These are phyloP conservation scores for Plecturocebus donacophilus DNA, from an alignment of 2,113 vertebrate species.

Conservation along the genomic window DNA sequence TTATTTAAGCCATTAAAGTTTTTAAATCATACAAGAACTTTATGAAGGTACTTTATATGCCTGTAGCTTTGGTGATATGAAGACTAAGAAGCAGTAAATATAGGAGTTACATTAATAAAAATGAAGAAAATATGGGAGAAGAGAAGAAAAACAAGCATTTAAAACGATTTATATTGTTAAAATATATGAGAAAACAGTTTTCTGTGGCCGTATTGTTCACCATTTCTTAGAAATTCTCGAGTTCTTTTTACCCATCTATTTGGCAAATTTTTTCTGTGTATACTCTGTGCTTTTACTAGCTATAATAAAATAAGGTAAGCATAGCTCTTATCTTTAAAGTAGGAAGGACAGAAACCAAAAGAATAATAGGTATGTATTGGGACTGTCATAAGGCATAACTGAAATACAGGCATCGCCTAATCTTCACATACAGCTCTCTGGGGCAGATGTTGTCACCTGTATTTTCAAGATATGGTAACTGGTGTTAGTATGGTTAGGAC, in stretches of 20 bases:
- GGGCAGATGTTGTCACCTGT: neutral
- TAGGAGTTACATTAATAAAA: neutral
- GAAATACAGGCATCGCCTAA: neutral
- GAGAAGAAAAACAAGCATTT: neutral
- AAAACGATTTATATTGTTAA: neutral
- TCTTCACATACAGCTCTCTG: neutral
- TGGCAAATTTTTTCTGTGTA: neutral
- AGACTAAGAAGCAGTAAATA: neutral
- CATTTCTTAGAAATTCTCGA: slow-evolving; percentile 4
- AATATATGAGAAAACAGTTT: neutral
- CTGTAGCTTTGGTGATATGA: neutral
- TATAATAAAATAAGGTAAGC: neutral
- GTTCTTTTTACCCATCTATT: neutral
- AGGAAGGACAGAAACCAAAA: neutral
- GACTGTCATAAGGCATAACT: neutral
- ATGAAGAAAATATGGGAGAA: neutral
- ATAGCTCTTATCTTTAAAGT: neutral
- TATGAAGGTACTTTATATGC: neutral
- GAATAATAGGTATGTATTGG: neutral
- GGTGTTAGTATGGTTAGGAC: neutral
- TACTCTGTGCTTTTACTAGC: neutral
- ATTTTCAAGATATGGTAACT: neutral
- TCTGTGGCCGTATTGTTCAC: neutral
- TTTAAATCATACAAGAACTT: neutral
- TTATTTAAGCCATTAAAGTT: neutral